Evolutionary conservation across 35 echinoderm and acorn worm genomes (phyloP), one percentile per base, ranked within the genome.

Genomic region (Acanthaster planci): DNA sequence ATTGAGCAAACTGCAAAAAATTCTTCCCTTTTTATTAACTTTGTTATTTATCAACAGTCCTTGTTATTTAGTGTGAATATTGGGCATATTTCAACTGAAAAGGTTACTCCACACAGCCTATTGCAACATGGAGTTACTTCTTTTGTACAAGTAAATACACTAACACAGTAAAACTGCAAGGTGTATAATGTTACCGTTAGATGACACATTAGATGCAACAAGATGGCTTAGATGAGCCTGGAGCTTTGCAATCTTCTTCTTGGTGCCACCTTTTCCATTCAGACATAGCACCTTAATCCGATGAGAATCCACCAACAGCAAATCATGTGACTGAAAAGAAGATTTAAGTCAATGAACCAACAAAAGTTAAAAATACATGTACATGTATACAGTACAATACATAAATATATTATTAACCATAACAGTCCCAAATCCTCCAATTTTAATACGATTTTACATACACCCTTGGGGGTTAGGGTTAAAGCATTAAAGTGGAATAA

Each of bases 231-330:
- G 51, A 30, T 52, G 79, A 8, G 79, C 51, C 31, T 82, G 79
- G 22, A 82, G 31, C 32, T 52, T 52, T 7, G 47, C 79, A 39
- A 82, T 36, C 38, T 82, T 82, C 79, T 82, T 82, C 79, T 82
- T 82, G 79, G 19, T 29, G 52, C 32, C 47, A 32, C 47, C 47
- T 31, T 82, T 82, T 15, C 79, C 79, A 26, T 30, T 82, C 18
- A 51, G 19, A 36, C 79, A 82, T 15, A 82, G 52, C 79, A 82
- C 79, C 34, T 82, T 82, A 10, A 82, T n/a, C 51, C 79, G 79
- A 42, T 82, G 79, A 30, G 79, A 26, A 52, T 82, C 79, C 10
- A 82, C 21, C 40, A 82, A 52, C 8, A 82, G 27, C 44, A 82
- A 12, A 14, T 82, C 27, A 19, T 82, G 51, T 22, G 32, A 8